Percentiles rank a stretch among this genome's conserved stretches.
Evolutionary conservation across 2,888 invertebrate species (phyloP).

Genomic region (Boloria euphrosyne): DNA sequence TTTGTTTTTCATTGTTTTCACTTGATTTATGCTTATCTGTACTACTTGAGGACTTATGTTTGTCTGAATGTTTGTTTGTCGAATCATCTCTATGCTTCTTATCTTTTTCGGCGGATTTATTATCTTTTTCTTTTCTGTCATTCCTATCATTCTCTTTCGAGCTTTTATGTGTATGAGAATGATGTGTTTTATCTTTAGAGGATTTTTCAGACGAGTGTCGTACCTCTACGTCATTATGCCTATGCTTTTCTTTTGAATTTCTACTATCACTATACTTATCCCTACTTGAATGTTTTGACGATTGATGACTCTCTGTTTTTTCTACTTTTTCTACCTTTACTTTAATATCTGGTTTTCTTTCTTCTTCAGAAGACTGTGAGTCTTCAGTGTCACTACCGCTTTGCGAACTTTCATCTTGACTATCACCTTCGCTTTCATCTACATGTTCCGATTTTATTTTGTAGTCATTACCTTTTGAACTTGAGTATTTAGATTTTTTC

Average conservation of each 20-base stretch:
- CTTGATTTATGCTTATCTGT: constrained; percentile 54
- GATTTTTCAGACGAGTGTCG: constrained; percentile 54
- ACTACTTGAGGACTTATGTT: constrained; percentile 39
- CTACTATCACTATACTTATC: constrained; percentile 49
- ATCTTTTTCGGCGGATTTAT: constrained; percentile 35
- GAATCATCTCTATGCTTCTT: constrained; percentile 35
- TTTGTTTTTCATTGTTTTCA: constrained; percentile 40
- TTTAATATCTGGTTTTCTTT: constrained; percentile 43
- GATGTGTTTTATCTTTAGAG: constrained; percentile 56
- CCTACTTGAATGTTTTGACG: constrained; percentile 53
- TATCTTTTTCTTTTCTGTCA: constrained; percentile 39
- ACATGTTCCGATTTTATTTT: constrained; percentile 55
- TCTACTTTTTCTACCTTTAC: constrained; percentile 57
- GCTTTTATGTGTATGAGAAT: constrained; percentile 55
- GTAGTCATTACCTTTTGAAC: constrained; percentile 58
- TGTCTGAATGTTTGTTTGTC: constrained; percentile 35
- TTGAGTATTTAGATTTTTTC: constrained; percentile 60
- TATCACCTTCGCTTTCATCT: constrained; percentile 45
- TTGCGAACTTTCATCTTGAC: constrained; percentile 55
- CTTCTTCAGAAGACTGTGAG: constrained; percentile 62
- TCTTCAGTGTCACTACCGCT: constrained; percentile 57
- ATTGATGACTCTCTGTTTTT: constrained; percentile 48
- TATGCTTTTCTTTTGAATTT: constrained; percentile 45
- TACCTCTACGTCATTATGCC: constrained; percentile 50
- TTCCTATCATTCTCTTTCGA: constrained; percentile 30